Conservation (phyloP, 2,113 vertebrate species). For the Apistogramma diplotaenia region DNA sequence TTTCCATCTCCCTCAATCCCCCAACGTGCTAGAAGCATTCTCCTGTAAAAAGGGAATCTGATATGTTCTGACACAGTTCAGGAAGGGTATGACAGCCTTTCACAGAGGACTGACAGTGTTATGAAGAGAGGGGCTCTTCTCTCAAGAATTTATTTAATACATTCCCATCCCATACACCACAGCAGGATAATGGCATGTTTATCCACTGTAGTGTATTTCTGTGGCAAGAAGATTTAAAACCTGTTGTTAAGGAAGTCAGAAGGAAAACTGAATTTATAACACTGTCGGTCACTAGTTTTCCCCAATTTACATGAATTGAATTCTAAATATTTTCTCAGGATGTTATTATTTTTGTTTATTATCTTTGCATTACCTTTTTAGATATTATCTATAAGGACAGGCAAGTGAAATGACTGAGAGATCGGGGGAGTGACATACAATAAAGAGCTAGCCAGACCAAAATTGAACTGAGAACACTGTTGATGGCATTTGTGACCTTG, state of each 20-base stretch:
- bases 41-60: neutral
- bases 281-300: neutral
- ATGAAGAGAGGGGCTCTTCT: neutral
- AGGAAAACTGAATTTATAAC: neutral
- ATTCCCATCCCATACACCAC: neutral
- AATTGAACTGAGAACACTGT: neutral
- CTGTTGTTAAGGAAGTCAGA: neutral
- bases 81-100: neutral
- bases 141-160: neutral
- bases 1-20: neutral
- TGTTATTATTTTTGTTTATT: neutral
- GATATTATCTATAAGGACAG: neutral
- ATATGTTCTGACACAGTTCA: slow-evolving; percentile 10
- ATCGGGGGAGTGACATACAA: neutral
- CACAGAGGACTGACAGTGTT: neutral
- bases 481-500: neutral
- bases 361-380: neutral
- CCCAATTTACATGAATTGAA: neutral
- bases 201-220: neutral
- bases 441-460: neutral
- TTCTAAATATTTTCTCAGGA: neutral
- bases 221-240: neutral
- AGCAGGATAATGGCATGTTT: slow-evolving; percentile 1
- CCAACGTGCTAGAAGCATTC: neutral
- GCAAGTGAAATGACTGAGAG: neutral